Evolutionary conservation across 2,113 vertebrate genomes (phyloP), one percentile per base, ranked within the genome.

Genomic region (Bufo gargarizans): DNA sequence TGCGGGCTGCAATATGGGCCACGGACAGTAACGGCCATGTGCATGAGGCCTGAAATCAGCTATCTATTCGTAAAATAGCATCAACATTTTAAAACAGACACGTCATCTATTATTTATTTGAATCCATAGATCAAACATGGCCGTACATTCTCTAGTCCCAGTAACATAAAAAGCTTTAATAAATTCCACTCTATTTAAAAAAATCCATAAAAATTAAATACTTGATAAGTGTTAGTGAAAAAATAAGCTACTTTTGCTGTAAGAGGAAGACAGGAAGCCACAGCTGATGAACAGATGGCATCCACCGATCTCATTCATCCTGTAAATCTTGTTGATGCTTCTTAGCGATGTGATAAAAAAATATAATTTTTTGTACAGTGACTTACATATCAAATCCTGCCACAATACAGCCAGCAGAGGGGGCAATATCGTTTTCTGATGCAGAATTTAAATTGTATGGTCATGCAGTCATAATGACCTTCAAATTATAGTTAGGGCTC

Each of bases 161-260:
- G 12, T 3, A 55, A 69, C 69, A 69, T 83, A 69, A 69, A 83
- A 65, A 0, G 7, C 58, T 45, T 63, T 63, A 61, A 63, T 45
- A 47, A 61, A 61, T 47, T 59, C 58, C 43, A 61, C 33, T 61
- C 43, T 63, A 63, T 82, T 82, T 80, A 16, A 33, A 81, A 82
- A 63, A 80, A 43, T 67, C 5, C 45, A 14, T 53, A 83, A 83
- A n/a, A 63, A 67, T 83, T 53, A 80, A 79, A 79, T 59, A 69
- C 33, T 82, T 47, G 59, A 11, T 49, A 56, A 8, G 9, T 53
- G 43, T 83, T 69, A 69, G 61, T 67, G 61, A 82, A 82, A 82
- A 82, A 82, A 81, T 59, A 81, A 50, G 43, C 59, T 50, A n/a
- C 59, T 22, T 69, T 53, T 33, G 4, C 22, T 17, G 16, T 80